Evolutionary conservation across 2,797 vertebrate genomes (phyloP).

Genomic region (Aphelocoma californica): DNA sequence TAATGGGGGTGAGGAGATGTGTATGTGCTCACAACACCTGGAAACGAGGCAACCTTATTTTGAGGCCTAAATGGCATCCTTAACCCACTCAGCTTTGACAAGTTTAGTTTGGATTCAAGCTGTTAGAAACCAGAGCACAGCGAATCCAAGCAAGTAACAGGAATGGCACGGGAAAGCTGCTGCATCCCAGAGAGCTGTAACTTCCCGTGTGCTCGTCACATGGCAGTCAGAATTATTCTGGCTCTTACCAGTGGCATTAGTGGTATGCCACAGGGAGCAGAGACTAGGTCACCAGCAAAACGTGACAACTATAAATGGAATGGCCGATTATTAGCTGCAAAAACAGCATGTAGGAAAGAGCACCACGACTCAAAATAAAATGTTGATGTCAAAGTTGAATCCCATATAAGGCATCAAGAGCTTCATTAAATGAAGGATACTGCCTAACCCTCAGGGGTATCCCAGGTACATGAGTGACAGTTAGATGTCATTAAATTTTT

Average conservation of each 20-base stretch:
- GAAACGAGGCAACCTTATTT: not conserved
- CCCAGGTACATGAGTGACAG: not conserved
- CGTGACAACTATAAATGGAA: conserved; percentile 13
- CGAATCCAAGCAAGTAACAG: not conserved
- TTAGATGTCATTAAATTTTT: not conserved
- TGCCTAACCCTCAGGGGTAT: not conserved
- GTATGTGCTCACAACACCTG: not conserved
- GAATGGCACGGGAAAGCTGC: not conserved
- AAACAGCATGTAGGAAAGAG: not conserved
- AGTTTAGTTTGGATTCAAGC: not conserved
- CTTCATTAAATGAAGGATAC: not conserved
- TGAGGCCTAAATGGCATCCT: not conserved
- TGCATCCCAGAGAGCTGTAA: not conserved
- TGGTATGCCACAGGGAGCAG: not conserved
- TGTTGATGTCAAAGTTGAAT: not conserved
- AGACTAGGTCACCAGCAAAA: not conserved
- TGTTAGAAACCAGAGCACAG: not conserved
- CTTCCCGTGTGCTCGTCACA: not conserved
- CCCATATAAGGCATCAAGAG: not conserved
- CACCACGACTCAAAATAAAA: not conserved
- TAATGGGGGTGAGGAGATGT: not conserved
- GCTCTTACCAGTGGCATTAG: not conserved
- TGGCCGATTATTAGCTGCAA: not conserved
- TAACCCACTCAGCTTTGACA: not conserved
- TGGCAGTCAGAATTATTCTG: not conserved